Percentiles rank a stretch among this genome's conserved stretches.
These are phyloP conservation scores for Orthosia gracilis DNA, from an alignment of 2,888 invertebrate species.

Conservation along the genomic window DNA sequence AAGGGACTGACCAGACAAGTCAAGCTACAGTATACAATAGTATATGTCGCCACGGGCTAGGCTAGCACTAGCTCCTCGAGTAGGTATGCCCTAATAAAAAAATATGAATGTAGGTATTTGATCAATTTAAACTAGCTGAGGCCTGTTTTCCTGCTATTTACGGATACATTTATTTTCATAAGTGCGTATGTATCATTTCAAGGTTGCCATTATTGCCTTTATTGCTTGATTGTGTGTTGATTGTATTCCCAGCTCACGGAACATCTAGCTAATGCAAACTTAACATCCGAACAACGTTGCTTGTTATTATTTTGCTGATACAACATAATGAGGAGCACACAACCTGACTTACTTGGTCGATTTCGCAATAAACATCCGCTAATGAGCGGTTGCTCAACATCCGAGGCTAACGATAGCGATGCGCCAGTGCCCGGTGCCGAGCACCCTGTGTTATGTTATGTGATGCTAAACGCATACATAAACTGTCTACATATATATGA, in stretches of 20 bases:
- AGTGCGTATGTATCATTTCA: neutral
- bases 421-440: neutral
- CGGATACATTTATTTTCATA: slow-evolving; percentile 5
- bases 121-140: neutral
- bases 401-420: slow-evolving; percentile 1
- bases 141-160: no score
- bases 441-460: no score
- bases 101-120: no score
- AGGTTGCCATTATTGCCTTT: neutral
- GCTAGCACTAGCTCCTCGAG: neutral
- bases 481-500: no score
- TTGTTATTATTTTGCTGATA: neutral
- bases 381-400: neutral
- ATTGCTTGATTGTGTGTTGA: no score
- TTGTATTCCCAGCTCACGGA: slow-evolving; percentile 2
- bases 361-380: slow-evolving; percentile 1
- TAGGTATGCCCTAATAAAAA: no score
- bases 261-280: neutral
- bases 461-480: no score
- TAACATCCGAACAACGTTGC: neutral
- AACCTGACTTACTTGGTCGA: neutral
- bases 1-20: neutral
- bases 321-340: neutral
- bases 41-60: neutral
- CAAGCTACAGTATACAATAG: neutral